A percentile compares a stretch with the other conserved stretches of the same genome.
phyloP scores from a whole-genome alignment of 2,888 invertebrate genomes.

The Eucera pruinosa region DNA sequence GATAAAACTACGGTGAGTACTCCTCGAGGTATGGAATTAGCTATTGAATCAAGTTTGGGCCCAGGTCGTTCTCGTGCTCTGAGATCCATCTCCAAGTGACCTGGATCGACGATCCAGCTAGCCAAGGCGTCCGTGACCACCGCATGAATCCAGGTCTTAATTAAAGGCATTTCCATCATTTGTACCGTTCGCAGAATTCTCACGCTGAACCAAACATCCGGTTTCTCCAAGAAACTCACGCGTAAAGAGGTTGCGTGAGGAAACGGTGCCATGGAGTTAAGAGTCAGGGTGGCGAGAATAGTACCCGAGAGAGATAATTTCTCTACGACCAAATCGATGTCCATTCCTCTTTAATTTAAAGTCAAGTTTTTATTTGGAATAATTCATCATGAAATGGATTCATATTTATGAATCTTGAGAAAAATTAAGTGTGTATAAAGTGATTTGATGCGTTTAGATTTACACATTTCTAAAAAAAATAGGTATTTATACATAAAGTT shows the following conservation, averaged over 20 bases:
- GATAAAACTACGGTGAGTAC: constrained; percentile 84
- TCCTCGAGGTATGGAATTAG: constrained; percentile 80
- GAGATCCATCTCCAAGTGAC: constrained; percentile 81
- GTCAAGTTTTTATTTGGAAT: background rate
- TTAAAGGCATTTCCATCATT: constrained; percentile 86
- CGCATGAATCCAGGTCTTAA: constrained; percentile 86
- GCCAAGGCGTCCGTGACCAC: constrained; percentile 85
- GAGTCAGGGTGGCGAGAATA: constrained; percentile 83
- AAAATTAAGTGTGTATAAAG: too few relatives aligned
- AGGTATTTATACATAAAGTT: too few relatives aligned
- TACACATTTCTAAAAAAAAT: too few relatives aligned
- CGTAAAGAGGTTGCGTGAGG: constrained; percentile 85
- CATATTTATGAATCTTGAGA: too few relatives aligned
- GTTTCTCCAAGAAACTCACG: constrained; percentile 85
- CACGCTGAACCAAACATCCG: constrained; percentile 86
- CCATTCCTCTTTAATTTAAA: constrained; percentile 82
- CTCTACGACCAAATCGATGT: constrained; percentile 85
- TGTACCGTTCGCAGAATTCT: constrained; percentile 84
- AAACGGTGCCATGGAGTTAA: constrained; percentile 85
- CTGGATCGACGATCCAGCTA: constrained; percentile 84
- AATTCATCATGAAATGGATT: too few relatives aligned
- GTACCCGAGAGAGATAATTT: constrained; percentile 85
- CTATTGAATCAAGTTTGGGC: constrained; percentile 78
- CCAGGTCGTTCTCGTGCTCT: constrained; percentile 79
- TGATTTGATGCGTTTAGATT: too few relatives aligned